These are phyloP conservation scores for Neoscelio sp. DNA, from an alignment of 2,888 invertebrate species.

Conservation along the genomic window DNA sequence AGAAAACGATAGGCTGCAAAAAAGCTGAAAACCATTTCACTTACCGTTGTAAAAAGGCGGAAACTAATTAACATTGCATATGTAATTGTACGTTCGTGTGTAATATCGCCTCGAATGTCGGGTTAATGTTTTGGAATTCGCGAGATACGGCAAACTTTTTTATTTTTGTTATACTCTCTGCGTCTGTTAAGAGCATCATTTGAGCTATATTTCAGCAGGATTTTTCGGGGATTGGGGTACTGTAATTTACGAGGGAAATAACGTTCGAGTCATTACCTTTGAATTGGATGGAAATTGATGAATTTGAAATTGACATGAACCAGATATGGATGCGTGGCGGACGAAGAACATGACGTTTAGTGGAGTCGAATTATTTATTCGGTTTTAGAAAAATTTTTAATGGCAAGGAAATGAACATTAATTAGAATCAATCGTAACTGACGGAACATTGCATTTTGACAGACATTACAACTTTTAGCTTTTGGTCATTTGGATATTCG, in stretches of 20 bases:
- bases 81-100: slow-evolving; percentile 3
- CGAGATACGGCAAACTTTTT: slow-evolving; percentile 15
- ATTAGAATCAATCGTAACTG: not conserved
- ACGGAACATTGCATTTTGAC: not conserved
- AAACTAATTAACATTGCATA: slow-evolving; percentile 23
- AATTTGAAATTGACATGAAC: slow-evolving; percentile 28
- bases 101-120: not conserved
- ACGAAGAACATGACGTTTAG: slow-evolving; percentile 7
- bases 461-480: too few species aligned
- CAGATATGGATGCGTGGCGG: not conserved
- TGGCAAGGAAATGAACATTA: not conserved
- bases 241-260: slow-evolving; percentile 31
- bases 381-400: slow-evolving; percentile 1
- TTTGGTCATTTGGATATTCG: too few species aligned
- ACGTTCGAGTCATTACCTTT: slow-evolving; percentile 34
- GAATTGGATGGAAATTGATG: slow-evolving; percentile 37
- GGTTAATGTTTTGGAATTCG: slow-evolving; percentile 28
- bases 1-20: slow-evolving; percentile 15
- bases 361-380: slow-evolving; percentile 20
- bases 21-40: too few species aligned
- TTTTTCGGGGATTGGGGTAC: slow-evolving; percentile 20
- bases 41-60: too few species aligned
- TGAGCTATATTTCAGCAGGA: slow-evolving; percentile 14
- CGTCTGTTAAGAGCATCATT: slow-evolving; percentile 36
- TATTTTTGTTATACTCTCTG: slow-evolving; percentile 7